Evolutionary conservation across 2,113 vertebrate species (phyloP), one percentile per base, ranked within the genome.

Genomic region (Hydropotes inermis): DNA sequence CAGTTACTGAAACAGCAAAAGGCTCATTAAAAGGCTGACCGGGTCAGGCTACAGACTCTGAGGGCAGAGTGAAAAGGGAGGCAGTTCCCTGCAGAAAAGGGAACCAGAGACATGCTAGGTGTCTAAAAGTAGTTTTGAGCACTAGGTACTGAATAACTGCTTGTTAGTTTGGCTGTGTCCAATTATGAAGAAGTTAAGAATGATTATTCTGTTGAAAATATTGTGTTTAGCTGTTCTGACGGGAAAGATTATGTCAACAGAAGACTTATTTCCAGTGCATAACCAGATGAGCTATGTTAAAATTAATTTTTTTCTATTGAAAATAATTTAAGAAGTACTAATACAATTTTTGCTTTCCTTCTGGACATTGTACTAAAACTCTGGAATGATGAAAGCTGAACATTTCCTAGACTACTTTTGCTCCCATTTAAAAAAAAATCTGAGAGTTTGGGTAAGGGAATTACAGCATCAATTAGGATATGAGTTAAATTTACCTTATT

Each of bases 401-500:
- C 64, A 84, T 92, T 95, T 74, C 70, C 39, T 94, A 39, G 55
- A 74, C 39, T 89, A n/a, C 55, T 85, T 94, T 74, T 92, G 67
- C 82, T 82, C 28, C 52, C 16, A 7, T 60, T 76, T 3, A 3
- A 85, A 39, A 76, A 88, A 55, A 36, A 83, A 76, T 61, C 60
- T 17, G 50, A 36, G 70, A 74, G 9, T 83, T 89, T 84, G 55
- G 9, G 25, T 86, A 61, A 90, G 55, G 61, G 76, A 92, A 81
- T 28, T 87, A 6, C 1, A 70, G 30, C 13, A 82, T 85, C 6
- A 95, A 28, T 45, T 74, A 90, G 39, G 60, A 74, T 79, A 30
- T 39, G 47, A 96, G 30, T 64, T 92, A 91, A 78, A 47, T 52
- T 95, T 84, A 90, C 25, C 30, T 92, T 45, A 90, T 58, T 74